These are phyloP conservation scores for Zapus hudsonius DNA, from an alignment of 2,113 vertebrate genomes.

Conservation along the genomic window DNA sequence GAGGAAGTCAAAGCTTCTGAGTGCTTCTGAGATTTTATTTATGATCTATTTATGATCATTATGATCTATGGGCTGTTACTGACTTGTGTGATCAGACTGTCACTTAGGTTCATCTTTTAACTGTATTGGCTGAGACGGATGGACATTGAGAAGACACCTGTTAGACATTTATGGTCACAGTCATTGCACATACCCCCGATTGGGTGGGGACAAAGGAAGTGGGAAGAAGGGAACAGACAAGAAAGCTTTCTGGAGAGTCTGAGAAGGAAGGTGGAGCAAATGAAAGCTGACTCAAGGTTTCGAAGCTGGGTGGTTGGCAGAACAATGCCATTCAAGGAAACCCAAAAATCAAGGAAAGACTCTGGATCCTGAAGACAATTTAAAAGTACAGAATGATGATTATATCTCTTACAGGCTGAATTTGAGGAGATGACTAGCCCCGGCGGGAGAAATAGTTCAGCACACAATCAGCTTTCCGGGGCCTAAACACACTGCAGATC, in stretches of 20 bases:
- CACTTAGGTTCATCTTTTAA: constrained; percentile 22
- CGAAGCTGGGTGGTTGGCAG: constrained; percentile 8
- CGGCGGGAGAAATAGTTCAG: background rate
- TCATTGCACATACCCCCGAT: background rate
- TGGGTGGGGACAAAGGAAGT: background rate
- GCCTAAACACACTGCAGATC: background rate
- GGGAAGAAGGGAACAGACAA: background rate
- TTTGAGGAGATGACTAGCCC: constrained; percentile 10
- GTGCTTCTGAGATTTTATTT: background rate
- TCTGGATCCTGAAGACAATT: background rate
- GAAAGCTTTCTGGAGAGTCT: background rate
- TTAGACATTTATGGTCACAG: background rate
- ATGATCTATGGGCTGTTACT: background rate
- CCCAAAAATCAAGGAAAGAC: background rate
- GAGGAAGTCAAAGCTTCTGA: background rate
- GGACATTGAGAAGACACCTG: background rate
- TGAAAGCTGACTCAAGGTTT: constrained; percentile 59
- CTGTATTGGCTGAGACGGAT: constrained; percentile 8
- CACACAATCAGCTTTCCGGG: background rate
- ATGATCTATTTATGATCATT: too few species aligned
- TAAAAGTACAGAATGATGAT: background rate
- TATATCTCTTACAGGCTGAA: background rate
- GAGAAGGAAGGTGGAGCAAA: background rate
- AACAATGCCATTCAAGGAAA: background rate
- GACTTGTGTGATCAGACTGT: background rate